These are phyloP conservation scores for Tympanoctomys barrerae DNA, from an alignment of 2,797 vertebrate species.

Conservation along the genomic window DNA sequence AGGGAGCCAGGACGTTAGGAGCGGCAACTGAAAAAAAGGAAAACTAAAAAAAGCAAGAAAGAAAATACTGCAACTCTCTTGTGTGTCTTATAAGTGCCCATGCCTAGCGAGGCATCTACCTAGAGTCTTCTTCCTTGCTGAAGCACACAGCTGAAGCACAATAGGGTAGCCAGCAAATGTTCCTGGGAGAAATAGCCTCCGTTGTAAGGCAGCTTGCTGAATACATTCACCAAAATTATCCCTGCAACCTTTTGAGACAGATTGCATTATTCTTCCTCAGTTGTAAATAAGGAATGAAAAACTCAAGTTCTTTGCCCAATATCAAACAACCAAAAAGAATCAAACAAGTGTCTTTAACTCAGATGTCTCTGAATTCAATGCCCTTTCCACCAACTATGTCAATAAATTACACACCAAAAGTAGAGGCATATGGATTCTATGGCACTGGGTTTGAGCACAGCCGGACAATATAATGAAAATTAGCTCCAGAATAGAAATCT, in stretches of 20 bases:
- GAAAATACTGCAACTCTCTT: not conserved
- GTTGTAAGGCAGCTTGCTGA: not conserved
- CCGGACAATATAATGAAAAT: not conserved
- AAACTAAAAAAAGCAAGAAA: conserved; percentile 52
- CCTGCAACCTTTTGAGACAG: not conserved
- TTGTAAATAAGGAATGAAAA: conserved; percentile 14
- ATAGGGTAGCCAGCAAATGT: not conserved
- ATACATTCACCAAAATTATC: not conserved
- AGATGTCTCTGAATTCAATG: not conserved
- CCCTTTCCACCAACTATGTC: not conserved
- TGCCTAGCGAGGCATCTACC: not conserved
- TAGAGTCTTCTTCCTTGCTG: not conserved
- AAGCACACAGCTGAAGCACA: not conserved
- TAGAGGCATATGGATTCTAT: not conserved
- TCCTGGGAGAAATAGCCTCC: not conserved
- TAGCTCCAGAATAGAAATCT: not conserved
- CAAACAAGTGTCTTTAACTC: not conserved
- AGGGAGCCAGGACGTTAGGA: conserved; percentile 30
- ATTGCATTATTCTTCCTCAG: conserved; percentile 2
- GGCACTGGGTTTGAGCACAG: not conserved
- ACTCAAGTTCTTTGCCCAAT: not conserved
- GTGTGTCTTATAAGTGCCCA: not conserved
- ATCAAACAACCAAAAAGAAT: not conserved
- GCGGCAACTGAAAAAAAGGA: conserved; percentile 40
- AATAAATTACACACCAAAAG: not conserved